phyloP scores from a whole-genome alignment of 2,888 invertebrate species.

The Trachelus stipa region DNA sequence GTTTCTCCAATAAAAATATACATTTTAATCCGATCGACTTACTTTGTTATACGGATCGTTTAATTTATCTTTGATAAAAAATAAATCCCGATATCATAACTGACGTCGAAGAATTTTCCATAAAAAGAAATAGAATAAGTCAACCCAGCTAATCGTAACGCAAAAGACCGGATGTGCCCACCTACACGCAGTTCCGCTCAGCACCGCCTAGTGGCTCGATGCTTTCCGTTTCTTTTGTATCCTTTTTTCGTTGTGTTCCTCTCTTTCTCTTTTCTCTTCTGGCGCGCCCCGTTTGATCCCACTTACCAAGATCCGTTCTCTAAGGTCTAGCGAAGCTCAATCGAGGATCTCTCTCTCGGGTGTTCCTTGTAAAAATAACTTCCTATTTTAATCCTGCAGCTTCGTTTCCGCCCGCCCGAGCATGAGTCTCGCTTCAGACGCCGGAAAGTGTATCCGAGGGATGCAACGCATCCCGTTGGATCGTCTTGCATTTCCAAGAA shows the following conservation, averaged over 20 bases:
- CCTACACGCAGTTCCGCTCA: constrained; percentile 26
- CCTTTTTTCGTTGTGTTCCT: not conserved
- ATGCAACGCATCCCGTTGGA: constrained; percentile 3
- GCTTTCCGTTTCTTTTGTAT: not conserved
- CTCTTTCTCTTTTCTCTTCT: not conserved
- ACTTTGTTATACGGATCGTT: too few species aligned
- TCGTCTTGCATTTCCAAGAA: too few species aligned
- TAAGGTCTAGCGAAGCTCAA: constrained; percentile 15
- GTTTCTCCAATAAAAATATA: too few species aligned
- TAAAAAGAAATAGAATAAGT: too few species aligned
- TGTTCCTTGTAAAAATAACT: constrained; percentile 32
- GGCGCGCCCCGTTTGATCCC: constrained; percentile 3
- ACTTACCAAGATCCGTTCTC: not conserved
- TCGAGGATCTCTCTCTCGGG: constrained; percentile 15
- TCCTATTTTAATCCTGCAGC: constrained; percentile 30
- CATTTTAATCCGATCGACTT: too few species aligned
- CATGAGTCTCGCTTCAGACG: constrained; percentile 37
- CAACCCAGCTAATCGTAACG: too few species aligned
- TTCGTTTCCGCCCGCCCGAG: constrained; percentile 47
- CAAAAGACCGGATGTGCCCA: constrained; percentile 15
- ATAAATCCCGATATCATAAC: too few species aligned
- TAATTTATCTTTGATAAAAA: too few species aligned
- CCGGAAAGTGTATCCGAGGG: constrained; percentile 26
- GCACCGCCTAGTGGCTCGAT: constrained; percentile 9
- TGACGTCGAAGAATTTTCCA: too few species aligned